Base-by-base conservation (phyloP, 1,140 invertebrate species). In the Drosophila sp. region DNA sequence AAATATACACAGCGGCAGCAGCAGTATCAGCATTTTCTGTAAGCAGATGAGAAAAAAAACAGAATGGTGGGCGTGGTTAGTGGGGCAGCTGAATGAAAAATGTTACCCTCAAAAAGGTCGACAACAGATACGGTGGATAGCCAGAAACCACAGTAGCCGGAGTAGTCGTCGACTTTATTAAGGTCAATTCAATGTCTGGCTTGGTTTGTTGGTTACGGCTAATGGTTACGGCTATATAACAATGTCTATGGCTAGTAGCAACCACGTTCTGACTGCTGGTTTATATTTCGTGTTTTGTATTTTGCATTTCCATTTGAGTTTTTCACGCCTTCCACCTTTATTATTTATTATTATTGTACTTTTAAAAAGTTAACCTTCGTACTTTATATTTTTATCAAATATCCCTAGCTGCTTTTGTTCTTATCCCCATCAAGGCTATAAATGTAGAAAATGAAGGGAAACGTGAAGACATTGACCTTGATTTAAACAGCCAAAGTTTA, bases 21-120 rank as follows among this genome's bases (percentile, higher is more conserved):
- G 81, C 78, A 90, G 87, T 86, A 90, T 90, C 76, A 90, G 81
- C 86, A 90, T 90, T 90, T 90, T 90, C 86, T 90, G 78, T 43
- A 84, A 89, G 18, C 32, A 11, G 40, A 38, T 29, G 58, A 53
- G 16, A 41, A 45, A 11, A 63, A 9, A 29, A 45, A 50, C 9
- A 21, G 11, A 64, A 63, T 43, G 43, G 41, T 54, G 46, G 27
- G 50, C 50, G 74, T 81, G 71, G 58, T 70, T 82, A 54, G 69
- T 51, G 40, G 40, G 61, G 41, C 41, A 16, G 14, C 6, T 38
- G 38, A 69, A 66, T 76, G 72, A 72, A 61, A 75, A 72, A 69
- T 67, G 64, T 67, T 67, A 34, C 45, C 56, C 64, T 41, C 34
- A 67, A 80, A 83, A 76, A 80, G 76, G 56, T 63, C 76, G 32